Conservation (phyloP, 2,797 vertebrate genomes). For the Acipenser transmontanus region DNA sequence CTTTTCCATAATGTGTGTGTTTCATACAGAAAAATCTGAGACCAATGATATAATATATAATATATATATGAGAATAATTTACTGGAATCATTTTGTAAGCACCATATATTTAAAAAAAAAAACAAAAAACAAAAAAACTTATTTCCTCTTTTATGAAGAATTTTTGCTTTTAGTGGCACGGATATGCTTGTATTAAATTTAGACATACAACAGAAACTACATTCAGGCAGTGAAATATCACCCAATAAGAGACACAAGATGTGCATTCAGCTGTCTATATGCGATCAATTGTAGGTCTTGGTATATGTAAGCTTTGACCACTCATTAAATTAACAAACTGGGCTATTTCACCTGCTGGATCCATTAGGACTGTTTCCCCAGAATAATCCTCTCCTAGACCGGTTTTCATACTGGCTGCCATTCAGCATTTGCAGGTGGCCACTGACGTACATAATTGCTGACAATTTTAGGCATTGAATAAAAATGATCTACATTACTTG, state of each 20-base stretch:
- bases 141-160: no score
- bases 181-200: no score
- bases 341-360: conserved; percentile 99
- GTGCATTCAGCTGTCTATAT: conserved; percentile 50
- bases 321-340: conserved; percentile 98
- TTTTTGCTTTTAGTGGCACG: no score
- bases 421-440: conserved; percentile 99
- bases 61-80: no score
- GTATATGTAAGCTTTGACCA: conserved; percentile 75
- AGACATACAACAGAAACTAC: no score
- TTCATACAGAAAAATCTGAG: no score
- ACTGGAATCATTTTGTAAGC: no score
- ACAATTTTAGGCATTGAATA: conserved; percentile 99
- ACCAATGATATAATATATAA: no score
- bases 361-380: conserved; percentile 78
- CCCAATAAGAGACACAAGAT: conserved; percentile 37
- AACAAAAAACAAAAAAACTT: no score
- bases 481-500: conserved; percentile 99
- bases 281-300: conserved; percentile 52
- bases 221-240: conserved; percentile 12
- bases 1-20: no score
- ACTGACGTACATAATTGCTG: conserved; percentile 99
- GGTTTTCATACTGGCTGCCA: conserved; percentile 87
- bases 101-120: no score
- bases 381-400: conserved; percentile 79